phyloP scores from a whole-genome alignment of 2,888 invertebrate species.

The Phytoseiulus persimilis region DNA sequence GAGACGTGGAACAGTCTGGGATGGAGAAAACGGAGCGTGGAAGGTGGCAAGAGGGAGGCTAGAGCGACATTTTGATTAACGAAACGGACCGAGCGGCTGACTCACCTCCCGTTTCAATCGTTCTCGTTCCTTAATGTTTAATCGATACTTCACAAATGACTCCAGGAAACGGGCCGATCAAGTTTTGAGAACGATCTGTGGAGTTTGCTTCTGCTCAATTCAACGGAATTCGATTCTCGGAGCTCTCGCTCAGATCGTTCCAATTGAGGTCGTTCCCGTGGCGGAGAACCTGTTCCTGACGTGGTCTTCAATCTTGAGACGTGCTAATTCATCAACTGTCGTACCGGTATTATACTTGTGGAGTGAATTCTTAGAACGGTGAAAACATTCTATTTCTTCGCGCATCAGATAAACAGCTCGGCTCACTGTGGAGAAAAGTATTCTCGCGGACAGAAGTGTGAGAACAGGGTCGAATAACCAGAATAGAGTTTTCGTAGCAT shows the following conservation, averaged over 20 bases:
- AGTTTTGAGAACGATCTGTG: background rate
- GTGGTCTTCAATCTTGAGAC: too few relatives aligned
- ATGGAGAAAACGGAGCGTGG: background rate
- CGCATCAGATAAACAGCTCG: too few relatives aligned
- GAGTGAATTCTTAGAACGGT: too few relatives aligned
- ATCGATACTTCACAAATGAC: background rate
- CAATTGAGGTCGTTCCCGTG: too few relatives aligned
- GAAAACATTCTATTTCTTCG: too few relatives aligned
- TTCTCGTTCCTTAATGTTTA: background rate
- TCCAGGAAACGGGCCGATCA: background rate
- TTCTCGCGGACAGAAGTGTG: too few relatives aligned
- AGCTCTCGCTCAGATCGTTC: background rate
- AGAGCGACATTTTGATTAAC: background rate
- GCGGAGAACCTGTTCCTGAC: too few relatives aligned
- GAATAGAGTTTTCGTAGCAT: too few relatives aligned
- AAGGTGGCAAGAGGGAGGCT: background rate
- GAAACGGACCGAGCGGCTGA: background rate
- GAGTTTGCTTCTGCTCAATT: background rate
- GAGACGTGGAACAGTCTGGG: background rate
- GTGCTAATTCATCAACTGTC: too few relatives aligned
- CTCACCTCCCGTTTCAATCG: background rate
- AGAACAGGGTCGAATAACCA: too few relatives aligned
- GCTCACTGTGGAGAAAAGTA: too few relatives aligned
- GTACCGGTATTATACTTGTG: too few relatives aligned
- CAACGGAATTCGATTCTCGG: background rate